Conservation (phyloP, 2,888 invertebrate genomes). For the Leucophenga maculata region DNA sequence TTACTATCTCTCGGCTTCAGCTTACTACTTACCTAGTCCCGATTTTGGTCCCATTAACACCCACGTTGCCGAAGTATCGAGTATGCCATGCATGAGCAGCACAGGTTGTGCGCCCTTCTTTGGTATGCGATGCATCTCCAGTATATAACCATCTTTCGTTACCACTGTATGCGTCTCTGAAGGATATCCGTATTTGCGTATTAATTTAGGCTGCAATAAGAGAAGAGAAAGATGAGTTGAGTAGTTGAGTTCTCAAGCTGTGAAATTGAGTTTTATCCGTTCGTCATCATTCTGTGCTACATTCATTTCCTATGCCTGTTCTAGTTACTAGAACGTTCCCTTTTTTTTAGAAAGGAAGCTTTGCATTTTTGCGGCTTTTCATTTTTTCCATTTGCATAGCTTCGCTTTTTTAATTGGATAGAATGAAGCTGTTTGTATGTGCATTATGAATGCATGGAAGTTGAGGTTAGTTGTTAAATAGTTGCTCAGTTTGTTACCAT, state of each 20-base stretch:
- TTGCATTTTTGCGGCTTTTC: slow-evolving; percentile 1
- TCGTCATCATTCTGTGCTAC: slow-evolving; percentile 18
- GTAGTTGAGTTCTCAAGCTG: slow-evolving; percentile 49
- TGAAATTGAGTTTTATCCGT: slow-evolving; percentile 51
- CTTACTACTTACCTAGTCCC: slow-evolving; percentile 75
- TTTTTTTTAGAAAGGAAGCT: not conserved
- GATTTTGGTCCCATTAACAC: slow-evolving; percentile 80
- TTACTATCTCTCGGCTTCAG: not conserved
- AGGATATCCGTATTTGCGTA: slow-evolving; percentile 78
- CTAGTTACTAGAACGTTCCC: not conserved
- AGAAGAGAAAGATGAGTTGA: slow-evolving; percentile 3
- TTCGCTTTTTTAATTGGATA: slow-evolving; percentile 26
- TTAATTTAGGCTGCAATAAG: slow-evolving; percentile 74
- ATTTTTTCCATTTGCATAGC: slow-evolving; percentile 52
- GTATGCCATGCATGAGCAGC: slow-evolving; percentile 81
- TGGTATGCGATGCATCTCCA: slow-evolving; percentile 83
- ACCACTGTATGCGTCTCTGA: slow-evolving; percentile 78
- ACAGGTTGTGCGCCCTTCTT: slow-evolving; percentile 74
- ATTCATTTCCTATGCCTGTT: not conserved
- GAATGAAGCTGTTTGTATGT: no score
- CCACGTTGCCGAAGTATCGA: slow-evolving; percentile 83
- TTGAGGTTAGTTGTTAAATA: slow-evolving; percentile 2
- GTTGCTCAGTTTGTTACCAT: slow-evolving; percentile 33
- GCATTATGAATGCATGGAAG: no score
- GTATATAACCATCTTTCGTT: slow-evolving; percentile 86